Evolutionary conservation across 2,797 vertebrate species (phyloP).

Genomic region (Antrozous pallidus): DNA sequence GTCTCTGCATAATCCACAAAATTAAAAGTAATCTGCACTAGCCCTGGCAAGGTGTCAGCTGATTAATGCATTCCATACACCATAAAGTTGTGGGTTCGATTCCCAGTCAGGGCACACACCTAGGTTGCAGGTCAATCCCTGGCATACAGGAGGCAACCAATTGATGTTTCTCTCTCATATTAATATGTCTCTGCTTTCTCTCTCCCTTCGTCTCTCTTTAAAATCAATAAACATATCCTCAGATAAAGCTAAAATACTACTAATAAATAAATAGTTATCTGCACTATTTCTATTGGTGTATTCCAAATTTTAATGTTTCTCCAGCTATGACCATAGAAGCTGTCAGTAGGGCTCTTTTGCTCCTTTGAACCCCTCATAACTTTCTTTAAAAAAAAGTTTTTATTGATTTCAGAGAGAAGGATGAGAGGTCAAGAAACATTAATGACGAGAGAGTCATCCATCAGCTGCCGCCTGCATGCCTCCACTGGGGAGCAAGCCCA

Average conservation of each 20-base stretch:
- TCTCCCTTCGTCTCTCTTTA: not conserved
- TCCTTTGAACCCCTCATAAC: not conserved
- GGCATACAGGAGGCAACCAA: not conserved
- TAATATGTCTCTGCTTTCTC: not conserved
- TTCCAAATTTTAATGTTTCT: not conserved
- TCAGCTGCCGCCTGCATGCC: too few species aligned
- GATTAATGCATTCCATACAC: not conserved
- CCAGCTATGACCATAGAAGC: not conserved
- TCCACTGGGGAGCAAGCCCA: too few species aligned
- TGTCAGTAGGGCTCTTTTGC: not conserved
- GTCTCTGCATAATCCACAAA: not conserved
- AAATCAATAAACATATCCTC: not conserved
- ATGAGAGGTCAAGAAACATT: too few species aligned
- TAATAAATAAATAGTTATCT: not conserved
- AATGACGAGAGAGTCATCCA: too few species aligned
- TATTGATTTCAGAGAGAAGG: too few species aligned
- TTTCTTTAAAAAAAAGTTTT: not conserved
- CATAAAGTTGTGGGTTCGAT: not conserved
- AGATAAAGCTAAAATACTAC: not conserved
- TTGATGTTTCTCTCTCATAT: not conserved
- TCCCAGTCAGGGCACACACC: not conserved
- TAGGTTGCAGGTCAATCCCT: not conserved
- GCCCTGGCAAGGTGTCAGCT: not conserved
- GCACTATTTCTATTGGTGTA: not conserved
- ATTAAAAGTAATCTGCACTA: not conserved